These are phyloP conservation scores for Thaumatotibia leucotreta DNA, from an alignment of 1,140 invertebrate species.

Conservation along the genomic window DNA sequence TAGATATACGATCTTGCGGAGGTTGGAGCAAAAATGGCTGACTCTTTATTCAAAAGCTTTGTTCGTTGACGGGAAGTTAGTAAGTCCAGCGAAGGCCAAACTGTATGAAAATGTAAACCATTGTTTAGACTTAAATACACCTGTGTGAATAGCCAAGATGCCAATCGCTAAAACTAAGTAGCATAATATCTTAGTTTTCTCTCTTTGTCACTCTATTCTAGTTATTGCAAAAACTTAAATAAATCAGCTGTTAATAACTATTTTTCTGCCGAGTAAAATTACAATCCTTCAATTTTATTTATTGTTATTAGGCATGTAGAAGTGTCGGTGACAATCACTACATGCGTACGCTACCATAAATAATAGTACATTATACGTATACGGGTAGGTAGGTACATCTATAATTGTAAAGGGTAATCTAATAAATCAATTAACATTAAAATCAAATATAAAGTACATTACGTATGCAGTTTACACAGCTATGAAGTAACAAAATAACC, in stretches of 20 bases:
- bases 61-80: not conserved
- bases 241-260: too few relatives aligned
- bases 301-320: too few relatives aligned
- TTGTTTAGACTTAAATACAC: not conserved
- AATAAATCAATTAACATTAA: not conserved
- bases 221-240: too few relatives aligned
- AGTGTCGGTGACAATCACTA: too few relatives aligned
- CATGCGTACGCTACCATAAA: too few relatives aligned
- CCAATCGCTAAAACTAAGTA: not conserved
- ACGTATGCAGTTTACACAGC: not conserved
- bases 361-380: too few relatives aligned
- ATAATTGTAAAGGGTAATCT: not conserved
- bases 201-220: too few relatives aligned
- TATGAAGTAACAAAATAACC: conserved; percentile 14
- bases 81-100: not conserved
- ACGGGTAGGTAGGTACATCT: too few relatives aligned
- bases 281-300: too few relatives aligned
- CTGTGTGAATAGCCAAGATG: not conserved
- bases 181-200: too few relatives aligned
- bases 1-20: not conserved
- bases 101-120: not conserved
- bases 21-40: conserved; percentile 24
- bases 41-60: conserved; percentile 18
- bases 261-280: too few relatives aligned
- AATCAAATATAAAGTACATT: not conserved